phyloP scores from a whole-genome alignment of 2,797 vertebrate genomes.

The Chelon labrosus region DNA sequence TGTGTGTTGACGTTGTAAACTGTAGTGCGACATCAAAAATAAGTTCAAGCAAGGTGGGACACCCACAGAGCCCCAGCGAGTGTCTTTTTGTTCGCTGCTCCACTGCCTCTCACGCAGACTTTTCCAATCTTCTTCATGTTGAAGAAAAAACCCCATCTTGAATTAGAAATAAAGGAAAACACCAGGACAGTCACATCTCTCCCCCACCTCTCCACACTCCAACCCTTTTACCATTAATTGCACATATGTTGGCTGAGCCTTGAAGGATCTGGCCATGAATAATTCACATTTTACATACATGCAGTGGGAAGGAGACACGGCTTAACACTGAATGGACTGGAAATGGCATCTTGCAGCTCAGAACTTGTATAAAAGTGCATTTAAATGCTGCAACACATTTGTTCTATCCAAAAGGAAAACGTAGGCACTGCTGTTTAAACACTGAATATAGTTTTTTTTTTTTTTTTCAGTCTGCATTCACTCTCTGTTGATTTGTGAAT shows the following conservation, averaged over 20 bases:
- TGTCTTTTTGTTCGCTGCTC: constrained; percentile 42
- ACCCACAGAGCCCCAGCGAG: constrained; percentile 53
- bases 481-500: constrained; percentile 14
- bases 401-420: too few species aligned
- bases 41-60: constrained; percentile 72
- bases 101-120: constrained; percentile 33
- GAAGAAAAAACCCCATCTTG: constrained; percentile 18
- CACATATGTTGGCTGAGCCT: constrained; percentile 34
- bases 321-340: constrained; percentile 26
- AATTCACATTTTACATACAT: constrained; percentile 61
- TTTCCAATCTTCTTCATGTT: constrained; percentile 25
- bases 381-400: constrained; percentile 20
- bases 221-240: constrained; percentile 32
- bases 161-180: constrained; percentile 45
- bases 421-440: too few species aligned
- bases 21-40: constrained; percentile 67
- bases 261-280: constrained; percentile 53
- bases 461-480: constrained; percentile 1
- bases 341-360: constrained; percentile 24
- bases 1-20: constrained; percentile 69
- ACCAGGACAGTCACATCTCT: constrained; percentile 18
- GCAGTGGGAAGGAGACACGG: background rate
- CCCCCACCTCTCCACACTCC: background rate
- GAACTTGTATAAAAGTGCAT: constrained; percentile 30
- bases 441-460: background rate